These are phyloP conservation scores for Spilosoma lubricipeda DNA, from an alignment of 2,888 invertebrate genomes.

Conservation along the genomic window DNA sequence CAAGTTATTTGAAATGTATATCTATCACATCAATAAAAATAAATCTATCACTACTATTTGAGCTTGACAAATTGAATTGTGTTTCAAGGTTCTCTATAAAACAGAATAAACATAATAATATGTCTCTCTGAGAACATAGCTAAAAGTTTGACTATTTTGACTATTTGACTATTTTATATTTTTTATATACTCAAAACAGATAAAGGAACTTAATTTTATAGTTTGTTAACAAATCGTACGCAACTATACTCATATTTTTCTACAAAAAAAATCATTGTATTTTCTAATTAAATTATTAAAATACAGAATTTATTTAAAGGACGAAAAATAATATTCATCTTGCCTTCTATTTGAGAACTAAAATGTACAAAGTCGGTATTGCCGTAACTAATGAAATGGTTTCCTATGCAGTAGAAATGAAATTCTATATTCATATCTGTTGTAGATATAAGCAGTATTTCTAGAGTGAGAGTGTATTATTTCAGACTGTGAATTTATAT, in stretches of 20 bases:
- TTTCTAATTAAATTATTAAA: background rate
- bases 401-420: background rate
- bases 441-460: background rate
- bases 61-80: background rate
- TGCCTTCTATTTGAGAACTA: background rate
- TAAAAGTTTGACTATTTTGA: background rate
- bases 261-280: background rate
- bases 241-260: background rate
- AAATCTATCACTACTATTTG: background rate
- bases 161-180: too few species aligned
- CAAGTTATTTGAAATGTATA: background rate
- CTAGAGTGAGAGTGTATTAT: conserved; percentile 3
- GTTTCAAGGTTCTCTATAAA: background rate
- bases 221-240: background rate
- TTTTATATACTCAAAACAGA: too few species aligned
- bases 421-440: background rate
- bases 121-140: background rate
- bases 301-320: background rate
- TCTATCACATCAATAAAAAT: background rate
- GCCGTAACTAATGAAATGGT: background rate
- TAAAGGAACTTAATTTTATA: background rate
- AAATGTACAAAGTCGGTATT: background rate
- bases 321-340: background rate
- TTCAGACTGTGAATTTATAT: background rate
- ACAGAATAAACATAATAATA: background rate